phyloP scores from a whole-genome alignment of 2,113 vertebrate species.

The Plecturocebus donacophilus region DNA sequence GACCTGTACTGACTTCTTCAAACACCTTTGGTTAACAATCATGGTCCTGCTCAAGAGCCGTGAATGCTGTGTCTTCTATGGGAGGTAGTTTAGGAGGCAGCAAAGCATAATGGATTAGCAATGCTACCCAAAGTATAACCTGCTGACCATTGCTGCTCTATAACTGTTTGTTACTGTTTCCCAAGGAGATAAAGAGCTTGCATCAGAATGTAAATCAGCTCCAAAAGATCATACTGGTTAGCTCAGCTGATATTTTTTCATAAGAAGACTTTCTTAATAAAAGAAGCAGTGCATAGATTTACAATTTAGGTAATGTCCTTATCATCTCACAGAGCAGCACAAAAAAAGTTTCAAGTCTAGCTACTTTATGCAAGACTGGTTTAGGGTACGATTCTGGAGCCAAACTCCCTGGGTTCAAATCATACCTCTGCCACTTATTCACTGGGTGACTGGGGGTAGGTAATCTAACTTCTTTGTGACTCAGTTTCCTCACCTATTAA shows the following conservation, averaged over 20 bases:
- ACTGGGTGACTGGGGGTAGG: background rate
- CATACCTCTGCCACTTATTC: background rate
- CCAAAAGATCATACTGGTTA: background rate
- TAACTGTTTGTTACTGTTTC: background rate
- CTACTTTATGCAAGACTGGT: background rate
- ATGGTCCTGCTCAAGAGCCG: background rate
- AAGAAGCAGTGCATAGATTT: background rate
- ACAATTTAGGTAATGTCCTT: background rate
- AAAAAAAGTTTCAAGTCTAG: background rate
- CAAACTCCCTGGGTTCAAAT: background rate
- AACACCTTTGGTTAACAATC: background rate
- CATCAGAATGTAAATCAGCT: background rate
- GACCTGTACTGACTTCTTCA: background rate
- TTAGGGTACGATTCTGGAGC: background rate
- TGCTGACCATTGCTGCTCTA: background rate
- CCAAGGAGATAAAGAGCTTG: background rate
- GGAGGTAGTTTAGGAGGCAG: background rate
- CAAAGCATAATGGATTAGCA: accelerated
- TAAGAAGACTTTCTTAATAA: background rate
- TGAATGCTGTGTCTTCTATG: background rate
- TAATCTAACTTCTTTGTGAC: background rate
- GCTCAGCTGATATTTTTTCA: background rate
- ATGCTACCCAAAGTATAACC: background rate
- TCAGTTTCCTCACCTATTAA: background rate
- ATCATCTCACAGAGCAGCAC: background rate